Percentiles rank a stretch among this genome's conserved stretches.
These are phyloP conservation scores for Ellobius talpinus DNA, from an alignment of 2,113 vertebrate species.

Conservation along the genomic window DNA sequence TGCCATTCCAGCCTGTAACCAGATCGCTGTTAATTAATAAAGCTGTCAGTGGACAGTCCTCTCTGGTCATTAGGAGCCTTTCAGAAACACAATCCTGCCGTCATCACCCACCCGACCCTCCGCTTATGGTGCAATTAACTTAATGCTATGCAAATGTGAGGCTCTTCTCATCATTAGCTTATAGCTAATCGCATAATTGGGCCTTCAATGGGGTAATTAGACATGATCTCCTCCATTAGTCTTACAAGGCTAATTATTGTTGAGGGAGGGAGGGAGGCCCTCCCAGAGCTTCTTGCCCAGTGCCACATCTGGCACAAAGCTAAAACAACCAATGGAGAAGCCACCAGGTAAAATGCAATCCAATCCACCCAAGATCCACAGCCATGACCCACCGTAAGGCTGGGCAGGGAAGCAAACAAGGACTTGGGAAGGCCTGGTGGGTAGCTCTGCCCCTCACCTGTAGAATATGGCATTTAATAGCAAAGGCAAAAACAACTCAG, in stretches of 20 bases:
- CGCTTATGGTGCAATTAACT: conserved; percentile 94
- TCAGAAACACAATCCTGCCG: conserved; percentile 93
- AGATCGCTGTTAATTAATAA: conserved; percentile 97
- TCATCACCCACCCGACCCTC: conserved; percentile 87
- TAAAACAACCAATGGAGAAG: neutral
- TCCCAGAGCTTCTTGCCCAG: conserved; percentile 83
- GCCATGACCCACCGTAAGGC: neutral
- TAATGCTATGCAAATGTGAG: conserved; percentile 99
- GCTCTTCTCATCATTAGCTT: conserved; percentile 93
- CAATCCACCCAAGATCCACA: neutral
- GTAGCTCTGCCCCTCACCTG: neutral
- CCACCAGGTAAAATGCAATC: neutral
- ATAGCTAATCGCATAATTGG: conserved; percentile 96
- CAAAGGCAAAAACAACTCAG: neutral
- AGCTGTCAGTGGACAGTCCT: conserved; percentile 94
- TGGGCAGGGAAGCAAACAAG: conserved; percentile 15
- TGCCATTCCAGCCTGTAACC: conserved; percentile 90
- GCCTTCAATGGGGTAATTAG: conserved; percentile 96
- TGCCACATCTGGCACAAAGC: conserved; percentile 83
- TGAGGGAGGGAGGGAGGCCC: conserved; percentile 83
- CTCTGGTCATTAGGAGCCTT: conserved; percentile 92
- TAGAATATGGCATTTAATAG: neutral
- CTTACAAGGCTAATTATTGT: conserved; percentile 93
- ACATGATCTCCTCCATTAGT: conserved; percentile 91
- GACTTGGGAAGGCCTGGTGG: neutral